Base-by-base conservation (phyloP, 2,113 vertebrate genomes). In the Sinocyclocheilus rhinocerous region DNA sequence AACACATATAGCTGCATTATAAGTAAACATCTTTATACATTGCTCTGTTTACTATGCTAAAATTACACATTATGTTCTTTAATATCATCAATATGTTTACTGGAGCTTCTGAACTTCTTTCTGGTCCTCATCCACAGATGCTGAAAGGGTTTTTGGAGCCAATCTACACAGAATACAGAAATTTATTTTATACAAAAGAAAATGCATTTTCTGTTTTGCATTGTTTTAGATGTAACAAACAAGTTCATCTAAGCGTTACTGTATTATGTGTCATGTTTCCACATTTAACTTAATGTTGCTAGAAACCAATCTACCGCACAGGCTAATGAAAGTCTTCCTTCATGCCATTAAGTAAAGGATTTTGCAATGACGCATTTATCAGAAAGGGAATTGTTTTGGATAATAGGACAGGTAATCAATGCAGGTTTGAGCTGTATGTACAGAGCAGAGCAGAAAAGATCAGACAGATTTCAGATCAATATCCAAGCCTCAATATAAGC, bases 321-420 rank as follows among this genome's bases (percentile, higher is more conserved):
- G 45, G 50, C 26, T 59, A 73, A 59, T 84, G 69, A 84, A 84
- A 81, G 76, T 76, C 59, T 73, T 73, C 59, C 33, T 67, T 63
- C 33, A 45, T 88, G 80, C 70, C 78, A 57, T 73, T 24, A 88
- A 42, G 55, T 24, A 85, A 85, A 82, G 70, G 39, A 29, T 76
- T 59, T 59, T 61, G 55, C 42, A 88, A 70, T 80, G 59, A 88
- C 42, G 79, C 48, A 79, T 52, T 90, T 83, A 84, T 85, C 85
- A 82, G 86, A 84, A 48, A 55, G 39, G 70, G 15, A 26, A 57
- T 84, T 80, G 78, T 88, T 87, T 87, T 80, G 83, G 75, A 79
- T 59, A 76, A 76, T 24, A 36, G 50, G 82, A 76, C 83, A 87
- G 85, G n/a, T 72, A 87, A 90, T 90, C 89, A 80, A 90, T 90